Evolutionary conservation across 92 coral and sea anemone genomes (phyloP).

Genomic region (Desmophyllum pertusum): DNA sequence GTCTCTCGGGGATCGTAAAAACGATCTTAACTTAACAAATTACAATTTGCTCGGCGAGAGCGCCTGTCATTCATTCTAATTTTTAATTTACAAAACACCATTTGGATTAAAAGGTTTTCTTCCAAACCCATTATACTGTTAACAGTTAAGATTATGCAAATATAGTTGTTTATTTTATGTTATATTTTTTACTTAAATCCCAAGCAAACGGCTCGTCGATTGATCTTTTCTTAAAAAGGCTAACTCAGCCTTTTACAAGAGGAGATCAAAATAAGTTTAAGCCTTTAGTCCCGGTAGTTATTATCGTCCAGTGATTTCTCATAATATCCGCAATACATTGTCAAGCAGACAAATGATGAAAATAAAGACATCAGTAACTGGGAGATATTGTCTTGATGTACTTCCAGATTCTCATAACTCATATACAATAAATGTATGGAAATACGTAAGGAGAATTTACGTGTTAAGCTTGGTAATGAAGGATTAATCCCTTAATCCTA

Average conservation of each 20-base stretch:
- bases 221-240: background rate
- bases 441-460: too few relatives aligned
- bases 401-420: too few relatives aligned
- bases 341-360: too few relatives aligned
- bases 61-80: background rate
- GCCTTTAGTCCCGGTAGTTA: background rate
- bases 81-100: background rate
- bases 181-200: background rate
- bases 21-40: too few relatives aligned
- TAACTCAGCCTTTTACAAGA: background rate
- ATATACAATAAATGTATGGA: too few relatives aligned
- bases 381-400: too few relatives aligned
- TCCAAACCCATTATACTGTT: background rate
- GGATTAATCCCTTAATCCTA: too few relatives aligned
- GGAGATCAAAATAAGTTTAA: background rate
- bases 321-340: background rate
- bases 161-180: background rate
- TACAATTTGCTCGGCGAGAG: background rate
- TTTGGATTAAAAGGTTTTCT: background rate
- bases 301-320: background rate
- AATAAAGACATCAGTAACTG: too few relatives aligned
- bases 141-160: background rate
- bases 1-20: background rate
- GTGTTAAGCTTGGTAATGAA: too few relatives aligned
- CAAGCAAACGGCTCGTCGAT: background rate